Percentiles rank a stretch among this genome's conserved stretches.
These are phyloP conservation scores for Atrichornis clamosus DNA, from an alignment of 2,113 vertebrate genomes.

Conservation along the genomic window DNA sequence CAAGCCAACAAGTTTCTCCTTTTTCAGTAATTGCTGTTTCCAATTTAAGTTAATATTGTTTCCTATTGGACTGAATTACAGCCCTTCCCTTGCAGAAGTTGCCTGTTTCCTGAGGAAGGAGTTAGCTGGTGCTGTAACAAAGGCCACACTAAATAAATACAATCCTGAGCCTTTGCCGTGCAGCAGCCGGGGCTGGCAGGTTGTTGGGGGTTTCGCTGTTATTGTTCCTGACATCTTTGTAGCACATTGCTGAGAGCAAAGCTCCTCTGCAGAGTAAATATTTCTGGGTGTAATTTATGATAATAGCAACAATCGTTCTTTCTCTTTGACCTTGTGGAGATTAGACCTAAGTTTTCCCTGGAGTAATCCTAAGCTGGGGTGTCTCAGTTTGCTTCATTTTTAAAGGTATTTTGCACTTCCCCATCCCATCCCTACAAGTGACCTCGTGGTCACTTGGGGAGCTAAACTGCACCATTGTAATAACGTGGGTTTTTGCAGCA, in stretches of 20 bases:
- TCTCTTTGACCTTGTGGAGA: neutral
- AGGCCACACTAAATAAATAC: neutral
- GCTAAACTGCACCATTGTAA: neutral
- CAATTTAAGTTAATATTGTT: constrained; percentile 47
- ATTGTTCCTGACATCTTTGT: constrained; percentile 16
- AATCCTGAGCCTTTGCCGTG: neutral
- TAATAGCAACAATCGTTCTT: constrained; percentile 20
- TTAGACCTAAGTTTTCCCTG: neutral
- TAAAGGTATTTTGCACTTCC: neutral
- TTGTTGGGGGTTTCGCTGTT: neutral
- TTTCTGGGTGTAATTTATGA: constrained; percentile 15
- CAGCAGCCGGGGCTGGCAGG: neutral
- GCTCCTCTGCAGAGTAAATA: neutral
- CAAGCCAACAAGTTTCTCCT: neutral
- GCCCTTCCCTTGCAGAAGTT: neutral
- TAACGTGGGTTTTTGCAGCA: neutral
- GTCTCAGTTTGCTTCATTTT: neutral
- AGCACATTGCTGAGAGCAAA: neutral
- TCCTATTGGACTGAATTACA: constrained; percentile 39
- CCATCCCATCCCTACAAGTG: neutral
- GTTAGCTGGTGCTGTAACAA: constrained; percentile 37
- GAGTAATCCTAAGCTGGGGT: neutral
- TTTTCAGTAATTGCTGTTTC: neutral
- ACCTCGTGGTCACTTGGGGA: neutral
- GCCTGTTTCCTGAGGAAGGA: constrained; percentile 59